phyloP scores from a whole-genome alignment of 1,140 invertebrate species.

The Atta texana region DNA sequence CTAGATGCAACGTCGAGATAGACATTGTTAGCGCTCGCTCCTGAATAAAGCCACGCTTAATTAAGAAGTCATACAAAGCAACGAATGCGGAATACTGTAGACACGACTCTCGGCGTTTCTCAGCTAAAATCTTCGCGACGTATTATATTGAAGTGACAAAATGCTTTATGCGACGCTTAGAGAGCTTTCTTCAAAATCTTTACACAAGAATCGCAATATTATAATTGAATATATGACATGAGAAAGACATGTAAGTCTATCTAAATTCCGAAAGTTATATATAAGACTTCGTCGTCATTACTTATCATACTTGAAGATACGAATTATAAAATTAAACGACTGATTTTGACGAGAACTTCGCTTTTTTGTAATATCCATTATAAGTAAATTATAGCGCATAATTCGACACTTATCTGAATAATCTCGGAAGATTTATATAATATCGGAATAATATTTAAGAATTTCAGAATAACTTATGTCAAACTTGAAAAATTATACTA shows the following conservation, averaged over 20 bases:
- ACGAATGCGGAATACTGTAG: background rate
- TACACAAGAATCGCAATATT: background rate
- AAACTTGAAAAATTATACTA: background rate
- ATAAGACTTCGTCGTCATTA: background rate
- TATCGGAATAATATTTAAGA: background rate
- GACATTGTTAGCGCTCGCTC: slow-evolving; percentile 9
- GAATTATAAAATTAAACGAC: slow-evolving; percentile 21
- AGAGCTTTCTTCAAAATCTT: background rate
- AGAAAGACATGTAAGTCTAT: background rate
- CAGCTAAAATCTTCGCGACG: background rate
- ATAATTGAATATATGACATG: background rate
- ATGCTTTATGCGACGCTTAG: slow-evolving; percentile 30
- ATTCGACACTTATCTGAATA: background rate
- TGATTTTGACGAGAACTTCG: background rate
- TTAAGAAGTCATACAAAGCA: background rate
- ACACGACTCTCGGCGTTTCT: background rate
- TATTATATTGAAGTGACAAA: background rate
- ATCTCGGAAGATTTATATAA: background rate
- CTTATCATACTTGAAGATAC: background rate
- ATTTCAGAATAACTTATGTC: background rate
- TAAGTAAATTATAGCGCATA: background rate
- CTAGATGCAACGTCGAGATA: background rate
- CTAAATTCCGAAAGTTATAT: slow-evolving; percentile 19
- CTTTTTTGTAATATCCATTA: background rate
- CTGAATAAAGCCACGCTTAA: background rate